Base-by-base conservation (phyloP, 2,797 vertebrate species). In the Pantherophis vulpinus region DNA sequence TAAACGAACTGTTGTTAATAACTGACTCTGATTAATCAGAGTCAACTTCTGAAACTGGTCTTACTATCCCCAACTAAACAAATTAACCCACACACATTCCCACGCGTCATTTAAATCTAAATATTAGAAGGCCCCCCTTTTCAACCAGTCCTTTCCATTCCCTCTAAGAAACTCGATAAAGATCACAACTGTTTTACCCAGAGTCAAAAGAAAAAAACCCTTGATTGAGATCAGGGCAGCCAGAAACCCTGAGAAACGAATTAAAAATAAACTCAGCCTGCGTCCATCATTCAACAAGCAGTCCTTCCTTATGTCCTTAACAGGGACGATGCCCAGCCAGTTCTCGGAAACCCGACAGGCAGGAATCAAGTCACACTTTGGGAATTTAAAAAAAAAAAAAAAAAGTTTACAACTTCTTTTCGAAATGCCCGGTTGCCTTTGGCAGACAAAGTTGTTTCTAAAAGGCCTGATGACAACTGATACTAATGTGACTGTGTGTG, bases 401-500 rank as follows among this genome's bases (percentile, higher is more conserved):
- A 23, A 79, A 42, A 9, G 9, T 2, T 2, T 61, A 27, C 25
- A 0, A 7, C 60, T 54, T 59, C 58, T 93, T 47, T 61, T 94
- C 91, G 86, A 88, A 86, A 59, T 86, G 60, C 12, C 56, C 5
- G 0, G n/a, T 74, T 86, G 90, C 70, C 94, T 88, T 92, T 94
- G 92, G 91, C n/a, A 94, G 93, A 89, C 79, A 94, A 93, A 29
- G 18, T 88, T 92, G 86, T 87, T 83, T 92, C 89, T 14, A 88
- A 74, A 20, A 93, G 42, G 66, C 96, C 95, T 0, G 74, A 89
- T 47, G 93, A 95, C 89, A 92, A 94, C 88, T 94, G 94, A 95
- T 95, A 95, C 66, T 95, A 95, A 96, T 94, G 92, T 54, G 91
- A 4, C 93, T 95, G 94, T 93, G 11, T 63, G 96, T 95, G 95